Conservation (phyloP, 2,888 invertebrate genomes). For the Cantharis rufa region DNA sequence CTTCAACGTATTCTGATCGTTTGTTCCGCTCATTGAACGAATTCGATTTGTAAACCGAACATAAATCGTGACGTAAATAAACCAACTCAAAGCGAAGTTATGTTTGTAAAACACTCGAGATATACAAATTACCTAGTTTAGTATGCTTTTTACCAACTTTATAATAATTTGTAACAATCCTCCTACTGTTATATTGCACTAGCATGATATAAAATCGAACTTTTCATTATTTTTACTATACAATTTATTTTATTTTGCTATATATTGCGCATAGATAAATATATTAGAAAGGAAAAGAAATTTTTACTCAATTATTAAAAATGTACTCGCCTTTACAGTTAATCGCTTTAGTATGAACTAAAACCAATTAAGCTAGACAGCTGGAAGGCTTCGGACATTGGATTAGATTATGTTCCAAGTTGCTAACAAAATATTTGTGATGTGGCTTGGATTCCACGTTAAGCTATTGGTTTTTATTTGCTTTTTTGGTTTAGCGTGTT, state of each 20-base stretch:
- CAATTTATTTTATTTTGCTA: too few species aligned
- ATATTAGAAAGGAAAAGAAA: too few species aligned
- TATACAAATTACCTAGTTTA: neutral
- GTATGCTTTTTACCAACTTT: neutral
- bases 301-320: neutral
- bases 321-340: too few species aligned
- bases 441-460: too few species aligned
- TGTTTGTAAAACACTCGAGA: neutral
- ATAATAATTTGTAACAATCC: neutral
- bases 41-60: neutral
- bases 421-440: too few species aligned
- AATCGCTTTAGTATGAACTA: too few species aligned
- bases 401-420: too few species aligned
- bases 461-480: too few species aligned
- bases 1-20: neutral
- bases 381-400: too few species aligned
- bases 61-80: neutral
- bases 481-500: too few species aligned
- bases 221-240: neutral
- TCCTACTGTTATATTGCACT: neutral
- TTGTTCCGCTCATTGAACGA: neutral
- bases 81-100: neutral
- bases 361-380: too few species aligned
- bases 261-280: too few species aligned
- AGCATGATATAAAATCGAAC: neutral